Base-by-base conservation (phyloP, 1,140 invertebrate species). In the Dolichoris vasculosae region DNA sequence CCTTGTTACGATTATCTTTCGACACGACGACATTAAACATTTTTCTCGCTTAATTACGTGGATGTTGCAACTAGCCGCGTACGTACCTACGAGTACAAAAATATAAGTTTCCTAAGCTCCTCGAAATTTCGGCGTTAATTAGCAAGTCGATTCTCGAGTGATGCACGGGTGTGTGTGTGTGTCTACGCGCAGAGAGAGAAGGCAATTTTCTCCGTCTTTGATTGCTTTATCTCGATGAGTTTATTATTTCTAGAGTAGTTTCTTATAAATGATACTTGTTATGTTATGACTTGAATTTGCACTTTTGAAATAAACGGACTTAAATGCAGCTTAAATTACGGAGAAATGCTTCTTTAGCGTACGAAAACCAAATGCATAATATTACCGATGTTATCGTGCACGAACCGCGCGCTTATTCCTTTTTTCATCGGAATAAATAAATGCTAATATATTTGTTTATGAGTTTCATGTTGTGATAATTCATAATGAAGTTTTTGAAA, bases 61-160 rank as follows among this genome's bases (percentile, higher is more conserved):
- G 43, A 46, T 13, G 43, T 46, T 46, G 13, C 13, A 46, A 46
- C 13, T 13, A 6, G 13, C 43, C 43, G 43, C 43, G 13, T 46
- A 7, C 43, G 43, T 46, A 13, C 43, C 13, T 46, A 46, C 43
- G 17, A 38, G 35, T 64, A 80, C 40, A 30, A 63, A 79, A 63
- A 13, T 46, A 17, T 63, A 63, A n/a, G 35, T 64, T 64, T 38
- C 40, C 2, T 23, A n/a, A 32, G 51, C 32, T 43, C 43, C 32
- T 80, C 67, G 43, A 85, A 85, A 80, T 80, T 85, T 85, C 46
- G 67, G 51, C 30, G 77, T 26, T 85, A 85, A 80, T 85, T 82
- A 86, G 51, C 40, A 75, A 38, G 64, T 51, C 67, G 20, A 81
- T 48, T 77, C 43, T 30, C 59, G 78, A 30, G 32, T 84, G 75